Evolutionary conservation across 2,113 vertebrate genomes (phyloP), one percentile per base, ranked within the genome.

Genomic region (Epinephelus cyanopodus): DNA sequence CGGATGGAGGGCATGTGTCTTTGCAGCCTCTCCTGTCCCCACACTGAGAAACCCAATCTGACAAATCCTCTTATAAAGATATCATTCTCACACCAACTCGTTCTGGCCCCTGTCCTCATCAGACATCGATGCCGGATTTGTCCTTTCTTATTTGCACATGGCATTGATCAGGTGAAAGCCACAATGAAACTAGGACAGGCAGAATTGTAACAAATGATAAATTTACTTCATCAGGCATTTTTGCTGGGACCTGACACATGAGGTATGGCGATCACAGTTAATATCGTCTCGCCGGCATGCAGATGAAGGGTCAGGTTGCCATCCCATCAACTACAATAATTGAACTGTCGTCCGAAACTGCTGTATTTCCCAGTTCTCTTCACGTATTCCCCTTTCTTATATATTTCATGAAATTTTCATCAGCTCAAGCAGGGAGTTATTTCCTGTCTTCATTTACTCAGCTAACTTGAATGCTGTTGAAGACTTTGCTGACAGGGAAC

Each of bases 21-120:
- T 53, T 68, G 65, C 57, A 58, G 79, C 54, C 77, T 91, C 66
- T 79, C 48, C 77, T 86, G 77, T 82, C 77, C 72, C 74, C 64
- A 73, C 86, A 63, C 64, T 54, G 71, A 84, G 85, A 89, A 87
- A 88, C 84, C 73, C 83, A 84, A 87, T 88, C 86, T 74, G 82
- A 91, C 85, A 92, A 91, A 94, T 92, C 92, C 88, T 91, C 89
- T 92, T 89, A 89, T 74, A 80, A 86, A 90, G 84, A 90, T 85
- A 87, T 86, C 77, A 74, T 58, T 90, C 83, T 86, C 39, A 74
- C 56, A 17, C 33, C 58, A 42, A 56, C 66, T 74, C 48, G 56
- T 56, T 50, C 56, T 17, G 1, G 19, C 37, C 74, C 58, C 58
- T 29, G 17, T 84, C 84, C 84, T 80, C 87, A 74, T 74, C 85